Evolutionary conservation across 2,888 invertebrate genomes (phyloP), one percentile per base, ranked within the genome.

Genomic region (Meta bourneti): DNA sequence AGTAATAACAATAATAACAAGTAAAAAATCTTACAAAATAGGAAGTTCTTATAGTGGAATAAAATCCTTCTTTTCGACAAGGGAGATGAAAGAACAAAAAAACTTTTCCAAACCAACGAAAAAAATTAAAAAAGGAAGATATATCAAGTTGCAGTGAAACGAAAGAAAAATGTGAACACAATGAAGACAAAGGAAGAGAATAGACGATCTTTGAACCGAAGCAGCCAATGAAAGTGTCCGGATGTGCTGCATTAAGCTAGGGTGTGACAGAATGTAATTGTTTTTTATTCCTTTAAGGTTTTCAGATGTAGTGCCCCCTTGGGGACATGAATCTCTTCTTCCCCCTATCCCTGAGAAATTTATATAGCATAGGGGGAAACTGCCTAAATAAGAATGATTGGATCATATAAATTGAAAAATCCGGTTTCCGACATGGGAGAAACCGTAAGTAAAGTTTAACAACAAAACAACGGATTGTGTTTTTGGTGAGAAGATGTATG

Each of bases 231-330:
- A 88, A 88, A 88, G 88, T 88, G 80, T 87, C 80, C 79, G 61
- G 70, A 72, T 78, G 20, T 20, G 79, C 52, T n/a, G 87, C 79
- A 79, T 88, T 88, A 88, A 81, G 48, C 69, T 61, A 34, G 78
- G 69, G 69, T 87, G 89, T 83, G 89, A 90, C 89, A 72, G 69
- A 90, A 90, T 61, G 84, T 84, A 79, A 84, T 90, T 90, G 84
- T 90, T 90, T 90, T 83, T 84, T 90, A 90, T 84, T 83, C 89
- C 48, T 70, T 83, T 78, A 20, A 71, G 70, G 13, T 61, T 61
- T 61, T 61, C 13, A 61, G 61, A 61, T 16, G 16, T 11, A 83
- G 54, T 70, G 20, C 19, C 19, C 72, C 79, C 51, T 78, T 11
- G 49, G 79, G 89, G 79, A 78, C 69, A 90, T 90, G 78, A 90